phyloP scores from a whole-genome alignment of 2,888 invertebrate genomes.

The Isotomurus palustris region DNA sequence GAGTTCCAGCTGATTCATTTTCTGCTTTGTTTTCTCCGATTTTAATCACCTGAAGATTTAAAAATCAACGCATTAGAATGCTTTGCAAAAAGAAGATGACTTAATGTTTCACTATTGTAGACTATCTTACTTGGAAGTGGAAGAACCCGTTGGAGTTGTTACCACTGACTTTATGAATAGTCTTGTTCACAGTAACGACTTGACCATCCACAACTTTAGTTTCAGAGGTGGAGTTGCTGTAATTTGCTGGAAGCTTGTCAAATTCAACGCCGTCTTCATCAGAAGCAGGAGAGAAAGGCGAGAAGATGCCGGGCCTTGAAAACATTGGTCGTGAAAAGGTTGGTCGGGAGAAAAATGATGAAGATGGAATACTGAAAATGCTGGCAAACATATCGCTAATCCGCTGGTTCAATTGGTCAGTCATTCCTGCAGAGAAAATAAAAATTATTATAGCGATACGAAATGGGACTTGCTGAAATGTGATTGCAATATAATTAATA shows the following conservation, averaged over 20 bases:
- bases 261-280: slow-evolving; percentile 24
- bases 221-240: slow-evolving; percentile 43
- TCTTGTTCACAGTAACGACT: slow-evolving; percentile 42
- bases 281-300: slow-evolving; percentile 7
- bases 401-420: no score
- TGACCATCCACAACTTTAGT: slow-evolving; percentile 44
- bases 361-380: slow-evolving; percentile 15
- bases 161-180: slow-evolving; percentile 38
- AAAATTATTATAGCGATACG: no score
- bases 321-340: slow-evolving; percentile 32
- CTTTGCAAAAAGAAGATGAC: slow-evolving; percentile 7
- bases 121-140: slow-evolving; percentile 37
- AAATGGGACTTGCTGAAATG: no score
- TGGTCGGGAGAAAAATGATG: slow-evolving; percentile 1
- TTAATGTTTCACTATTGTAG: background rate
- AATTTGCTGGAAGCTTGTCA: slow-evolving; percentile 39
- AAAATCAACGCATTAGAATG: slow-evolving; percentile 6
- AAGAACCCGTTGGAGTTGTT: slow-evolving; percentile 44
- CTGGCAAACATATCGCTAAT: no score
- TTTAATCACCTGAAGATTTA: slow-evolving; percentile 36
- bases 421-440: no score
- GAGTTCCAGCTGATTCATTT: slow-evolving; percentile 8
- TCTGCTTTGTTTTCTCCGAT: slow-evolving; percentile 32
- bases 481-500: no score
- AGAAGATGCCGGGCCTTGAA: slow-evolving; percentile 13